Percentiles rank a stretch among this genome's conserved stretches.
phyloP scores from a whole-genome alignment of 2,888 invertebrate genomes.

The Clitarchus hookeri region DNA sequence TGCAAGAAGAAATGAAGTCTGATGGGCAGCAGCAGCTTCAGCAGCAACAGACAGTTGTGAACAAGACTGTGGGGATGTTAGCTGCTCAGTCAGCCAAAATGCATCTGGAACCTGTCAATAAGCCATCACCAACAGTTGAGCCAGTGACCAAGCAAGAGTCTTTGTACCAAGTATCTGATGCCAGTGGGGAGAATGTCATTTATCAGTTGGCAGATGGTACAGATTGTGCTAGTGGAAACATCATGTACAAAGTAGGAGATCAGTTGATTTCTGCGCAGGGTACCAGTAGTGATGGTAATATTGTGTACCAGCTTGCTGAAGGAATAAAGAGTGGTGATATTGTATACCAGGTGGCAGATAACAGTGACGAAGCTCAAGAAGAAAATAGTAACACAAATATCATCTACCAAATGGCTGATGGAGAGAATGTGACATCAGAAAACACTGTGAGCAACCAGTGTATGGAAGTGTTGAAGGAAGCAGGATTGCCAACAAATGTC shows the following conservation, averaged over 20 bases:
- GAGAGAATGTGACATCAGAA: background rate
- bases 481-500: conserved; percentile 55
- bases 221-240: conserved; percentile 28
- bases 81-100: background rate
- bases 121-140: conserved; percentile 24
- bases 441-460: conserved; percentile 40
- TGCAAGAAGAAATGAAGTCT: conserved; percentile 53
- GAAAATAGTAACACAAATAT: conserved; percentile 34
- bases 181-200: conserved; percentile 30
- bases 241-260: conserved; percentile 33
- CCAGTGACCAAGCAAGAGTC: background rate
- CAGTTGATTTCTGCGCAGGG: conserved; percentile 31
- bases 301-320: conserved; percentile 30
- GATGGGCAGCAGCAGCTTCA: conserved; percentile 50
- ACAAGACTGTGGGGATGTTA: conserved; percentile 21
- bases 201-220: conserved; percentile 33
- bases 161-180: background rate
- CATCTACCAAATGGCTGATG: conserved; percentile 37
- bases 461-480: conserved; percentile 48
- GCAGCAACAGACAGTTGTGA: conserved; percentile 23
- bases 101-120: background rate
- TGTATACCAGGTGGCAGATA: conserved; percentile 37
- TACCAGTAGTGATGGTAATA: conserved; percentile 23
- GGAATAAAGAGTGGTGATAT: conserved; percentile 25
- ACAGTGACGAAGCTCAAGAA: conserved; percentile 26